Conservation (phyloP, 2,888 invertebrate species). For the Morpho helenor region DNA sequence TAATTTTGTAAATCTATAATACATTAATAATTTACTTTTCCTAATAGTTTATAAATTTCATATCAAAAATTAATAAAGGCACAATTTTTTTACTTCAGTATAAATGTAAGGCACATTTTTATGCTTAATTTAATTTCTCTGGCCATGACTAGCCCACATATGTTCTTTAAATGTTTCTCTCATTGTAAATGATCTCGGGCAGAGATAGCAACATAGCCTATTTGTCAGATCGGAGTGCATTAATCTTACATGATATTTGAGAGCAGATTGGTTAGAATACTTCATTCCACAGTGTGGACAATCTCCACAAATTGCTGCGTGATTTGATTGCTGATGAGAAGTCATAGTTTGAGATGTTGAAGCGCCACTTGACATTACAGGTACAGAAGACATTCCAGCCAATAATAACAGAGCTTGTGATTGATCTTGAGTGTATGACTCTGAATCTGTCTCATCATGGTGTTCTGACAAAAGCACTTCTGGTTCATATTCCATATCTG, state of each 20-base stretch:
- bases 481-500: constrained; percentile 70
- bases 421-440: constrained; percentile 58
- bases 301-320: constrained; percentile 79
- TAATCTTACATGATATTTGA: constrained; percentile 83
- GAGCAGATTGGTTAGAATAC: constrained; percentile 84
- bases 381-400: constrained; percentile 63
- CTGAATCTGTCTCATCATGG: constrained; percentile 59
- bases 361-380: constrained; percentile 49
- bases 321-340: constrained; percentile 66
- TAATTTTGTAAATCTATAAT: not conserved
- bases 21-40: constrained; percentile 15
- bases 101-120: constrained; percentile 53
- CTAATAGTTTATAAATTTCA: constrained; percentile 20
- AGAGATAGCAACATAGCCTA: constrained; percentile 83
- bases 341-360: constrained; percentile 61
- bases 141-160: constrained; percentile 83
- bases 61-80: constrained; percentile 25
- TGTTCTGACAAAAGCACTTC: constrained; percentile 71
- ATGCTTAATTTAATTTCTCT: constrained; percentile 70
- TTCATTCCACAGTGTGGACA: constrained; percentile 85
- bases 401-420: constrained; percentile 59
- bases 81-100: constrained; percentile 15
- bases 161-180: constrained; percentile 84
- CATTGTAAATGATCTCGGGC: constrained; percentile 84
- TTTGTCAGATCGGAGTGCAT: constrained; percentile 85